phyloP scores from a whole-genome alignment of 1,140 invertebrate species.

The Drosophila pruinosa region DNA sequence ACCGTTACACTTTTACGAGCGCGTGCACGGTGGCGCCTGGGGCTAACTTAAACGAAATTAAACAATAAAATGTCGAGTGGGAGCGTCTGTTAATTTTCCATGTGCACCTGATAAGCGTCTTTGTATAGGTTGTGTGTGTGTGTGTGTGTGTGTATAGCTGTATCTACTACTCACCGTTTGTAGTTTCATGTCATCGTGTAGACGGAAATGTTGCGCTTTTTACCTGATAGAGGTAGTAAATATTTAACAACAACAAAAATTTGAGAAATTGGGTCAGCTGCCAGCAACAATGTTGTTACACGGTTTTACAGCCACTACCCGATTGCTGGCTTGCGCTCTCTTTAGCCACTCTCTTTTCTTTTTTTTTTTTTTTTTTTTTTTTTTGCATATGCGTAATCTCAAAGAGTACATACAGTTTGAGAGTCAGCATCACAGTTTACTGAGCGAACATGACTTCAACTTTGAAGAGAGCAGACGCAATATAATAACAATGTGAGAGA shows the following conservation, averaged over 20 bases:
- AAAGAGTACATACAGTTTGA: slow-evolving; percentile 31
- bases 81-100: slow-evolving; percentile 41
- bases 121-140: background rate
- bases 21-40: slow-evolving; percentile 65
- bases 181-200: slow-evolving; percentile 20
- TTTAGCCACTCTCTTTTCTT: background rate
- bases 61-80: slow-evolving; percentile 57
- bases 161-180: slow-evolving; percentile 2
- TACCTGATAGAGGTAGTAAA: slow-evolving; percentile 23
- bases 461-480: slow-evolving; percentile 10
- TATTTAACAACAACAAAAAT: background rate
- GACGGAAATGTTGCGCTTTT: slow-evolving; percentile 37
- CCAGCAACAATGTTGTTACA: slow-evolving; percentile 37
- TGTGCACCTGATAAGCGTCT: slow-evolving; percentile 51
- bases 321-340: background rate
- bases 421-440: slow-evolving; percentile 9
- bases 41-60: slow-evolving; percentile 63
- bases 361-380: background rate
- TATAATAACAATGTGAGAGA: background rate
- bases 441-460: background rate
- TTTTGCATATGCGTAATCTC: slow-evolving; percentile 2
- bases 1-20: slow-evolving; percentile 62
- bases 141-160: background rate
- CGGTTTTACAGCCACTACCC: slow-evolving; percentile 17
- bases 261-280: slow-evolving; percentile 36